Evolutionary conservation across 2,113 vertebrate genomes (phyloP).

Genomic region (Apodemus speciosus): DNA sequence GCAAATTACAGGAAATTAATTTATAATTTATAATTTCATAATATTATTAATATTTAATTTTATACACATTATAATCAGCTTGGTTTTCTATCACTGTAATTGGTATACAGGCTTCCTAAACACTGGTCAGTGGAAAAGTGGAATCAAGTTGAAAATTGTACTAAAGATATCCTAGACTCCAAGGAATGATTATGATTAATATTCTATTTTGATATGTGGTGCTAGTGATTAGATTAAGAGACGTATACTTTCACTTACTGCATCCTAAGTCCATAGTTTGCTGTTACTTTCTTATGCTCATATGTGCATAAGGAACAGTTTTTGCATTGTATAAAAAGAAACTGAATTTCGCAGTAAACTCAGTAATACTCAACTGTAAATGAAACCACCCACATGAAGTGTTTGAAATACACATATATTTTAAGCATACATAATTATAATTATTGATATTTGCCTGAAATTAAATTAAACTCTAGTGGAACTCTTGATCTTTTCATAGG

Average conservation of each 20-base stretch:
- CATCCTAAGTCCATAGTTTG: too few species aligned
- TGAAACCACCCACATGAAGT: not conserved
- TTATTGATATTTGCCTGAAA: conserved; percentile 8
- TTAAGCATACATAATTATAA: not conserved
- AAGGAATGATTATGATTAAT: not conserved
- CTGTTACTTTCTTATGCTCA: not conserved
- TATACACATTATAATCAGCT: not conserved
- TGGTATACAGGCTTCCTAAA: not conserved
- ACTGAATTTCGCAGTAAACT: not conserved
- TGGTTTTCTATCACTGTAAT: not conserved
- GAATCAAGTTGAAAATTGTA: not conserved
- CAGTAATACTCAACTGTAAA: not conserved
- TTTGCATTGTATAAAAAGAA: not conserved
- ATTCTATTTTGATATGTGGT: not conserved
- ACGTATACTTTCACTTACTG: not conserved
- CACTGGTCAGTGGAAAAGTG: not conserved
- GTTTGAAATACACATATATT: not conserved
- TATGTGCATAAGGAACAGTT: not conserved
- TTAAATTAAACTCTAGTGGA: conserved; percentile 8
- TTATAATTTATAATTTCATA: not conserved
- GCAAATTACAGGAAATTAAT: not conserved
- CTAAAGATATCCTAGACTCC: not conserved
- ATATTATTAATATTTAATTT: conserved; percentile 7
- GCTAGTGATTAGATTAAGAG: not conserved
- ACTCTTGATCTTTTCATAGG: not conserved